phyloP scores from a whole-genome alignment of 1,140 invertebrate genomes.

The Tetramorium parvispinum region DNA sequence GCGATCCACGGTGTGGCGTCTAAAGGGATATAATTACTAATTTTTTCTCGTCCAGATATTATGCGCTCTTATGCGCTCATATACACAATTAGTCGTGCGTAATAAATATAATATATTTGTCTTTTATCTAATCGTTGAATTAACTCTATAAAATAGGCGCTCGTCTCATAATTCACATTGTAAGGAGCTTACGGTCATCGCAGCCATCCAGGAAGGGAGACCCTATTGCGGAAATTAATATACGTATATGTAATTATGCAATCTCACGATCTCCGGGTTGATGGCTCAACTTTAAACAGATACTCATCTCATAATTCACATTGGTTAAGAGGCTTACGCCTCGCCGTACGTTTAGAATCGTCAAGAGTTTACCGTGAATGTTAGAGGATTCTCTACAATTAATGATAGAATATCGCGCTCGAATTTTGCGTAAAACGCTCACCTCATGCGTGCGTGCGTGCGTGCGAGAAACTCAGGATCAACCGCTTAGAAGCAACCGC shows the following conservation, averaged over 20 bases:
- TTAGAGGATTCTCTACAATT: conserved; percentile 21
- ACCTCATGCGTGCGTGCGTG: neutral
- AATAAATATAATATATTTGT: neutral
- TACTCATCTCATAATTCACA: conserved; percentile 29
- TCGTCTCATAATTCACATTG: conserved; percentile 6
- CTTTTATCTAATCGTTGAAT: conserved; percentile 1
- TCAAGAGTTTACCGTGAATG: neutral
- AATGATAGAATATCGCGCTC: neutral
- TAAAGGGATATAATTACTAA: conserved; percentile 7
- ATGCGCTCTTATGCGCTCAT: neutral
- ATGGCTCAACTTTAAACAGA: conserved; percentile 30
- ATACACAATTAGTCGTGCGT: neutral
- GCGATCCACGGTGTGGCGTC: neutral
- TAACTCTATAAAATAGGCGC: conserved; percentile 1
- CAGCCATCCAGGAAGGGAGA: conserved; percentile 8
- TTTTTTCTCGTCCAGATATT: neutral
- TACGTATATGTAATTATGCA: conserved; percentile 19
- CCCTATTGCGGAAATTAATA: conserved; percentile 32
- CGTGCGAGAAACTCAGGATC: neutral
- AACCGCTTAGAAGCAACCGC: neutral
- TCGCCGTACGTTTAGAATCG: neutral
- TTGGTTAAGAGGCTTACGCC: conserved; percentile 30
- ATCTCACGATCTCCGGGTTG: conserved; percentile 35
- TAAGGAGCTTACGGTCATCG: conserved; percentile 11
- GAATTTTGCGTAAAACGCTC: neutral